These are phyloP conservation scores for Ruditapes philippinarum DNA, from an alignment of 1,140 invertebrate species.

Conservation along the genomic window DNA sequence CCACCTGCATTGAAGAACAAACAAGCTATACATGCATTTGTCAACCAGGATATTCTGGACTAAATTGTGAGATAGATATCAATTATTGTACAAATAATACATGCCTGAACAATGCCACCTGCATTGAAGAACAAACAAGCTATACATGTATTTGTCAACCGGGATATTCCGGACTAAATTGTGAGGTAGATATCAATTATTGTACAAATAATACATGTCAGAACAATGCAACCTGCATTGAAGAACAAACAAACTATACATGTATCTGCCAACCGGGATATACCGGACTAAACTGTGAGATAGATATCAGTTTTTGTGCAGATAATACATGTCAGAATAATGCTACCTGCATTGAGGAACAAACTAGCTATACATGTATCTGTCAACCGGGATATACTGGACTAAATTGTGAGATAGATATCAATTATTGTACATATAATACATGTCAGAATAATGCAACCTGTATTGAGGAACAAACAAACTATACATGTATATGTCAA, in stretches of 20 bases:
- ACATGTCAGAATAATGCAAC: slow-evolving; percentile 62
- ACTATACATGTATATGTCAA: slow-evolving; percentile 25
- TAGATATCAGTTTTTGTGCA: slow-evolving; percentile 72
- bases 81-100: slow-evolving; percentile 41
- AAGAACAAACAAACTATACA: slow-evolving; percentile 40
- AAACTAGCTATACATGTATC: neutral
- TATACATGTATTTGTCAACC: slow-evolving; percentile 53
- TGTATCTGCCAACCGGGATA: slow-evolving; percentile 63
- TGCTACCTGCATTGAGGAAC: neutral
- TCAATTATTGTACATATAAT: slow-evolving; percentile 59
- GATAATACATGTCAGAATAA: neutral
- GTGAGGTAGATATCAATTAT: neutral
- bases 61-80: neutral
- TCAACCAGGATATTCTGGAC: neutral
- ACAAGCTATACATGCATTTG: neutral
- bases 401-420: slow-evolving; percentile 89
- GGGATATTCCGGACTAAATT: slow-evolving; percentile 50
- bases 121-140: slow-evolving; percentile 16
- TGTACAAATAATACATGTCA: slow-evolving; percentile 5
- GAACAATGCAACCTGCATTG: slow-evolving; percentile 46
- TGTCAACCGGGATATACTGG: neutral
- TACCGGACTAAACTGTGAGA: neutral
- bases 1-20: neutral
- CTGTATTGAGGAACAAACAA: neutral
- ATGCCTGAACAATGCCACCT: slow-evolving; percentile 58